Percentiles rank a stretch among this genome's conserved stretches.
These are phyloP conservation scores for Spodoptera frugiperda DNA, from an alignment of 1,140 invertebrate genomes.

Conservation along the genomic window DNA sequence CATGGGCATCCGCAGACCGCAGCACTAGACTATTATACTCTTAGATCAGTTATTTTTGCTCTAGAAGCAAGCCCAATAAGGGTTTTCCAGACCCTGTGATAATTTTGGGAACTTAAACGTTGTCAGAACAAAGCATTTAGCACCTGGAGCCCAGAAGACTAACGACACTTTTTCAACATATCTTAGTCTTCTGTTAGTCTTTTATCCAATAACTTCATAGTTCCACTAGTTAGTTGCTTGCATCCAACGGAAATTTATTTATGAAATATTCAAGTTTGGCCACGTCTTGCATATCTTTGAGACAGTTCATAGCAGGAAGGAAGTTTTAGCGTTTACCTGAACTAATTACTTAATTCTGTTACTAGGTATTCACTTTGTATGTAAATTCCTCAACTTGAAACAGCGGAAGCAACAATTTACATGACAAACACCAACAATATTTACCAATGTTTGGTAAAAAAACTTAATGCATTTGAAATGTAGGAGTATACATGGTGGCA, in stretches of 20 bases:
- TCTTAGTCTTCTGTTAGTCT: too few species aligned
- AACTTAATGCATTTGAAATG: constrained; percentile 70
- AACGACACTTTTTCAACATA: too few species aligned
- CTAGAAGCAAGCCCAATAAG: too few species aligned
- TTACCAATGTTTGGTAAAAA: constrained; percentile 15
- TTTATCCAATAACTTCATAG: neutral
- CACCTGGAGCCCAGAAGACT: too few species aligned
- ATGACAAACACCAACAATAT: constrained; percentile 17
- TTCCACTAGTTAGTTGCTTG: neutral
- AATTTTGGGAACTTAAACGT: too few species aligned
- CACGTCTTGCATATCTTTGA: constrained; percentile 1
- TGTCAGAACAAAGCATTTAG: too few species aligned
- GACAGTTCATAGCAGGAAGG: neutral
- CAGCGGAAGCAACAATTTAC: neutral
- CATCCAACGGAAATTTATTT: neutral
- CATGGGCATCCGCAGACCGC: too few species aligned
- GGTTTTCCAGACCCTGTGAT: too few species aligned
- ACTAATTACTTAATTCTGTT: constrained; percentile 20
- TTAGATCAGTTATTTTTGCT: too few species aligned
- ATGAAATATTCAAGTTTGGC: constrained; percentile 2
- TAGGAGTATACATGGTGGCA: constrained; percentile 69
- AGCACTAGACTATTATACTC: too few species aligned
- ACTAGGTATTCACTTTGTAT: constrained; percentile 21
- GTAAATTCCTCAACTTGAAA: neutral
- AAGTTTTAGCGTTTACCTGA: neutral